Evolutionary conservation across 2,888 invertebrate genomes (phyloP), one percentile per base, ranked within the genome.

Genomic region (Busseola fusca): DNA sequence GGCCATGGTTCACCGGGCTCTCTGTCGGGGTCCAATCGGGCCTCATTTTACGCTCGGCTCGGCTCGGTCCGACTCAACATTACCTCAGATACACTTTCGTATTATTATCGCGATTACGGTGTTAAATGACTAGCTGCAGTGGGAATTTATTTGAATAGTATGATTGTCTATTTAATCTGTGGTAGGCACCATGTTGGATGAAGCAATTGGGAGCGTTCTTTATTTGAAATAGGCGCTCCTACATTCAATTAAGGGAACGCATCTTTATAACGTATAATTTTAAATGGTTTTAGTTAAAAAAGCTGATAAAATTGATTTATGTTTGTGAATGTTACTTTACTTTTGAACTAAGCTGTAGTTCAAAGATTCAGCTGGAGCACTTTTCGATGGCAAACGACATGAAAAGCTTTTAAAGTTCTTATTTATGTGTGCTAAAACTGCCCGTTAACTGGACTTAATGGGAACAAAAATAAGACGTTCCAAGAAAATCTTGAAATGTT

Each of bases 41-140:
- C 75, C 85, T 83, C 86, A 86, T 85, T 85, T 92, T 88, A 87
- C 91, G 92, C 87, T 89, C 80, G 75, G 84, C 69, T 76, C 60
- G 54, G 66, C 50, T 69, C 52, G 34, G 48, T 42, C 30, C 72
- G 57, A 69, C 71, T 70, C 73, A 72, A 68, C 71, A 66, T 76
- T 77, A 78, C 71, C 78, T 81, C 72, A 80, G 84, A 88, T 88
- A 86, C 82, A 88, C 88, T 91, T 91, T 91, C 87, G 83, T 89
- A 88, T 88, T 87, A 84, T 87, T 87, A 87, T 88, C 82, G 78
- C 82, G 81, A 86, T 86, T 88, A 83, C 76, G 67, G 82, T 87
- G 84, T 86, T 84, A 88, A 88, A 87, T 89, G 76, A 84, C 73
- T 83, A 74, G 69, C 82, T 80, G 67, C 82, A 75, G 71, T 80